phyloP scores from a whole-genome alignment of 2,113 vertebrate genomes.

The Menidia beryllina region DNA sequence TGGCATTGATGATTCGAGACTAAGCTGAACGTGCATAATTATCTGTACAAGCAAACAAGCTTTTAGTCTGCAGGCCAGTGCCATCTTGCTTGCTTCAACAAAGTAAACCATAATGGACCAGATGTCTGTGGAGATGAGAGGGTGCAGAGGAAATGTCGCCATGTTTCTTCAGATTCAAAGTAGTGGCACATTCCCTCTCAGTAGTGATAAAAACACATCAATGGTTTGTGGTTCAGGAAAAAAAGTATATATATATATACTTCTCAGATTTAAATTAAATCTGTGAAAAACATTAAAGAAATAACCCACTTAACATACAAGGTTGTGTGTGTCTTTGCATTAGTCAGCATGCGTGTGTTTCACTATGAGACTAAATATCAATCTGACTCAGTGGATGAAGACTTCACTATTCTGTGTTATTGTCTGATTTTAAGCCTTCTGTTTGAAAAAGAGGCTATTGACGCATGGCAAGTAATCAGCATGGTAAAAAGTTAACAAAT shows the following conservation, averaged over 20 bases:
- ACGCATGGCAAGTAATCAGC: no score
- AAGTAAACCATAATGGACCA: slow-evolving; percentile 39
- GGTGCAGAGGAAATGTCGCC: slow-evolving; percentile 21
- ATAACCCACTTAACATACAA: neutral
- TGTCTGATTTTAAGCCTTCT: neutral
- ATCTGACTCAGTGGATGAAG: slow-evolving; percentile 15
- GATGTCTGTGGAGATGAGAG: slow-evolving; percentile 37
- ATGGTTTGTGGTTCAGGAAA: slow-evolving; percentile 14
- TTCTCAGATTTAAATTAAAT: neutral
- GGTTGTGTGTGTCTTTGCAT: neutral
- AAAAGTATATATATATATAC: neutral
- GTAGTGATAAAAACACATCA: neutral
- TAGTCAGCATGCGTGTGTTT: slow-evolving; percentile 21
- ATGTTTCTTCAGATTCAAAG: slow-evolving; percentile 10
- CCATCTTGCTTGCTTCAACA: slow-evolving; percentile 25
- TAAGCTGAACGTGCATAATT: slow-evolving; percentile 24
- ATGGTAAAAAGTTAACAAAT: no score
- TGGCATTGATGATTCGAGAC: neutral
- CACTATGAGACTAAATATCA: slow-evolving; percentile 1
- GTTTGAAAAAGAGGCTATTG: neutral
- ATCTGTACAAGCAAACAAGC: slow-evolving; percentile 19
- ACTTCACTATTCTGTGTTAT: no score
- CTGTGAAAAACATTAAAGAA: neutral
- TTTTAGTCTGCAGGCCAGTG: slow-evolving; percentile 23
- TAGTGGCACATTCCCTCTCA: neutral